These are phyloP conservation scores for Megaptera novaeangliae DNA, from an alignment of 2,113 vertebrate genomes.

Conservation along the genomic window DNA sequence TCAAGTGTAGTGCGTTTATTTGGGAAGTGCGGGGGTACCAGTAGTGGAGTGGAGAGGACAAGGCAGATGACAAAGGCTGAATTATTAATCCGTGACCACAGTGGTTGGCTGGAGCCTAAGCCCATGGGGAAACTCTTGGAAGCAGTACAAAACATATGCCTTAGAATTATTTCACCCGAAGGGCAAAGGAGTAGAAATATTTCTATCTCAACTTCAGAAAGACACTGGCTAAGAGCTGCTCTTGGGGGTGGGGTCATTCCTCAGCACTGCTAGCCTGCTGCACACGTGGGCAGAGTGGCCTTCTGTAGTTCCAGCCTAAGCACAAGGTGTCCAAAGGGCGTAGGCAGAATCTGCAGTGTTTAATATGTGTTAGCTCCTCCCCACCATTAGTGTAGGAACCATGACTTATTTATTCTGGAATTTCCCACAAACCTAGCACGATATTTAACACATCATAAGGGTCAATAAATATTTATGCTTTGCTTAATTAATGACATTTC, in stretches of 20 bases:
- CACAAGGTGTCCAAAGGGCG: background rate
- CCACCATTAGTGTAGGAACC: background rate
- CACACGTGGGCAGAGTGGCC: background rate
- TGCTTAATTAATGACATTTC: conserved; percentile 23
- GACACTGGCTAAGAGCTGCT: background rate
- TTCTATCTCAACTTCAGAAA: background rate
- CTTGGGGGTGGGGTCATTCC: background rate
- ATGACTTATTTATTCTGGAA: background rate
- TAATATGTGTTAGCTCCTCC: background rate
- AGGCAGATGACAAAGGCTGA: background rate
- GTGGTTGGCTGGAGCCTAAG: background rate
- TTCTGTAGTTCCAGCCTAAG: background rate
- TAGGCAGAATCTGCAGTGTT: background rate
- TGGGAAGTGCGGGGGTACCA: background rate
- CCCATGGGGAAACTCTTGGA: background rate
- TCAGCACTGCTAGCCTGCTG: background rate
- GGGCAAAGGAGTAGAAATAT: background rate
- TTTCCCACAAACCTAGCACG: background rate
- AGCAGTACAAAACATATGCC: background rate
- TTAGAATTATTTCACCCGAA: conserved; percentile 6
- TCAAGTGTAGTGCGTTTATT: background rate
- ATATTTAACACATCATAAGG: background rate
- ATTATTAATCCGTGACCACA: background rate
- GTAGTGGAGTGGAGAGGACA: background rate
- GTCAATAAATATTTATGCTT: conserved; percentile 23